phyloP scores from a whole-genome alignment of 2,113 vertebrate genomes.

The Ictalurus furcatus region DNA sequence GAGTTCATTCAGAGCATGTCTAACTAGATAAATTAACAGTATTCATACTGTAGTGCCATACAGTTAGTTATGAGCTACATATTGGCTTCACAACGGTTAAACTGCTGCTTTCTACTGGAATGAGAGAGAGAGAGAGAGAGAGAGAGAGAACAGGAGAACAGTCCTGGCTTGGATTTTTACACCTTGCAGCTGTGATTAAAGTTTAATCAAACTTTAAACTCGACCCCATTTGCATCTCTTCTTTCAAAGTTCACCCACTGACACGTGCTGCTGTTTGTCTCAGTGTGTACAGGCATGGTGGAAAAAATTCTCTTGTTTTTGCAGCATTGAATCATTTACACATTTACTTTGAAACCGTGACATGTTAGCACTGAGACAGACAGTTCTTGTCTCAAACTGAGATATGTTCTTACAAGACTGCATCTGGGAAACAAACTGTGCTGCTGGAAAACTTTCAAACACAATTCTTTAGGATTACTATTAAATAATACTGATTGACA shows the following conservation, averaged over 20 bases:
- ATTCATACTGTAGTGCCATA: neutral
- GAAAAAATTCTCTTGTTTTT: constrained; percentile 2
- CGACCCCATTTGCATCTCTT: neutral
- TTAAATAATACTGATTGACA: neutral
- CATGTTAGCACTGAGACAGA: neutral
- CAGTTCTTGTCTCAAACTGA: neutral
- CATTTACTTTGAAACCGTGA: neutral
- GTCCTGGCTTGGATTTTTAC: neutral
- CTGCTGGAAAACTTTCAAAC: neutral
- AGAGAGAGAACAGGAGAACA: no score
- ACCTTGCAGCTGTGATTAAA: constrained; percentile 5
- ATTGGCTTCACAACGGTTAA: neutral
- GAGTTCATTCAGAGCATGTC: neutral
- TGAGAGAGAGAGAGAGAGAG: no score
- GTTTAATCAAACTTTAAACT: constrained; percentile 1
- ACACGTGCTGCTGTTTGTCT: neutral
- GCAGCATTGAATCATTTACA: neutral
- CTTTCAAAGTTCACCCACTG: neutral
- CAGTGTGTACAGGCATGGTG: neutral
- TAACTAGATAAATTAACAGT: neutral
- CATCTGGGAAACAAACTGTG: no score
- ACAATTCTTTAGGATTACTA: neutral
- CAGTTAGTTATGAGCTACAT: neutral
- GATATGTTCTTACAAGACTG: neutral
- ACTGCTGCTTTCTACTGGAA: neutral